phyloP scores from a whole-genome alignment of 2,888 invertebrate genomes.

The Macaria notata region DNA sequence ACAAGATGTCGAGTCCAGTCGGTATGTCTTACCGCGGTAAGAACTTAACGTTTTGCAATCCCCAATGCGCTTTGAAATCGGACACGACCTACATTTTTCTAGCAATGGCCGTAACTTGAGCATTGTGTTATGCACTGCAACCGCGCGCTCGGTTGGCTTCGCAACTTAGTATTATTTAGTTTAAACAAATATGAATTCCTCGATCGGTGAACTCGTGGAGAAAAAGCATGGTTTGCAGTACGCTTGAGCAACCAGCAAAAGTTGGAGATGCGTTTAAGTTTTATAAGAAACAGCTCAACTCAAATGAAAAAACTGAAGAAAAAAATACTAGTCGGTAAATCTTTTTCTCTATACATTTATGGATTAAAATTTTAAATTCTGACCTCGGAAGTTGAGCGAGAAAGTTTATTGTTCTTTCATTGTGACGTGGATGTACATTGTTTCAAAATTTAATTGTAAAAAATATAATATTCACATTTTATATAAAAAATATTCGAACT shows the following conservation, averaged over 20 bases:
- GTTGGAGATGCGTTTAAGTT: too few relatives aligned
- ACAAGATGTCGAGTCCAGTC: slow-evolving; percentile 42
- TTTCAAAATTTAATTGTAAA: too few relatives aligned
- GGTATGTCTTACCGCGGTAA: slow-evolving; percentile 41
- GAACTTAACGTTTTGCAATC: slow-evolving; percentile 55
- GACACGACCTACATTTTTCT: slow-evolving; percentile 72
- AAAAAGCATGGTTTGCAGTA: neutral
- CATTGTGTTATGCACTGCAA: slow-evolving; percentile 49
- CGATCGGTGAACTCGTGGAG: neutral
- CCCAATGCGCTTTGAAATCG: slow-evolving; percentile 66
- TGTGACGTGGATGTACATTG: too few relatives aligned
- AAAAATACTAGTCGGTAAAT: too few relatives aligned
- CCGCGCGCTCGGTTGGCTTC: slow-evolving; percentile 17
- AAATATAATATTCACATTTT: too few relatives aligned
- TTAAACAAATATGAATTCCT: slow-evolving; percentile 4
- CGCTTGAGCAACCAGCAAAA: too few relatives aligned
- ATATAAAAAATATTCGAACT: neutral
- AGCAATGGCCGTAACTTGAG: slow-evolving; percentile 65
- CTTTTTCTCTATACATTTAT: too few relatives aligned
- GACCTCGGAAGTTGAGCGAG: too few relatives aligned
- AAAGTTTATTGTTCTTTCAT: too few relatives aligned
- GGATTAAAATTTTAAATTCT: too few relatives aligned
- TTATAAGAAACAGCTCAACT: too few relatives aligned
- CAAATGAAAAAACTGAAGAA: too few relatives aligned
- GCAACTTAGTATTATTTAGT: slow-evolving; percentile 11